Evolutionary conservation across 2,113 vertebrate species (phyloP).

Genomic region (Maylandia zebra): DNA sequence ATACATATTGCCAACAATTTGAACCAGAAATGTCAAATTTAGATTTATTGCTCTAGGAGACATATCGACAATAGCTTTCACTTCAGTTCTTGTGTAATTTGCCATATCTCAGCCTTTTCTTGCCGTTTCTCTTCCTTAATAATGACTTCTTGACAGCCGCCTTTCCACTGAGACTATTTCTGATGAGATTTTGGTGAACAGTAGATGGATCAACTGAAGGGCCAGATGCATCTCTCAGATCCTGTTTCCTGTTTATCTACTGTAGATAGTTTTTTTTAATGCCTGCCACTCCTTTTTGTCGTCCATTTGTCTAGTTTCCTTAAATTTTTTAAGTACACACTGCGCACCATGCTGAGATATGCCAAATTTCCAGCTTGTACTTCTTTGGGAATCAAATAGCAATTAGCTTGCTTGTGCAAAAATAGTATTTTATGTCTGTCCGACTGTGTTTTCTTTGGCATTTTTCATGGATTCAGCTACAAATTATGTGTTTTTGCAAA

Average conservation of each 20-base stretch:
- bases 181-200: background rate
- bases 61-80: background rate
- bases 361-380: too few species aligned
- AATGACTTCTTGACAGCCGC: background rate
- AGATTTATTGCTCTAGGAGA: background rate
- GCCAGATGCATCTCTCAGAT: background rate
- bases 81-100: background rate
- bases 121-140: background rate
- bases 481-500: background rate
- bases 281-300: background rate
- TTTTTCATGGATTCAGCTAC: background rate
- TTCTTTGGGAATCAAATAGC: background rate
- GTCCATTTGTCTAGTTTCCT: background rate
- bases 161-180: background rate
- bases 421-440: background rate
- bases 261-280: background rate
- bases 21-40: background rate
- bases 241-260: background rate
- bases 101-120: background rate
- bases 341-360: background rate
- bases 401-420: background rate
- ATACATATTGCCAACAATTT: background rate
- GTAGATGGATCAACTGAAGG: background rate
- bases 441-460: background rate
- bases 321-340: background rate